These are phyloP conservation scores for Scaptomyza montana DNA, from an alignment of 1,140 invertebrate species.

Conservation along the genomic window DNA sequence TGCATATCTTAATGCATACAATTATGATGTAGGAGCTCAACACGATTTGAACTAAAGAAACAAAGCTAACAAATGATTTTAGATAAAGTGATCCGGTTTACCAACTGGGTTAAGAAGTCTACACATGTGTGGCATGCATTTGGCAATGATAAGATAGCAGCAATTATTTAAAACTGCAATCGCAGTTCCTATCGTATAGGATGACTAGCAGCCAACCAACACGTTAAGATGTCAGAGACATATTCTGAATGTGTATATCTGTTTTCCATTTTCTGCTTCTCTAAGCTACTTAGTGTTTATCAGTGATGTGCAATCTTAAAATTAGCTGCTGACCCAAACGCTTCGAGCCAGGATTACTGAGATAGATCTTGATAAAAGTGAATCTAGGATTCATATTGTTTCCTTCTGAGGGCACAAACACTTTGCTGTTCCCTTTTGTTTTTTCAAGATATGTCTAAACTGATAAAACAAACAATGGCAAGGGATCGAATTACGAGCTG, in stretches of 20 bases:
- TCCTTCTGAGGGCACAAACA: conserved; percentile 32
- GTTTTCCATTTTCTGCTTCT: conserved; percentile 4
- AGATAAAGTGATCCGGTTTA: conserved; percentile 65
- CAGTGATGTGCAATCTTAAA: conserved; percentile 25
- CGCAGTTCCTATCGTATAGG: conserved; percentile 20
- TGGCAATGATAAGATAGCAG: conserved; percentile 30
- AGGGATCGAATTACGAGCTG: conserved; percentile 30
- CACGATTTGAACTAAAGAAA: conserved; percentile 2
- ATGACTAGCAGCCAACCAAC: conserved; percentile 2
- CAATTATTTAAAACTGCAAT: conserved; percentile 14
- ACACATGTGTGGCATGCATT: conserved; percentile 22
- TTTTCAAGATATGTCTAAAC: conserved; percentile 23
- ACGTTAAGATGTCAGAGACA: conserved; percentile 1
- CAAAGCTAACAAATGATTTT: conserved; percentile 60
- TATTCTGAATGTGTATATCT: background rate
- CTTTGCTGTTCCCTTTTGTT: conserved; percentile 29
- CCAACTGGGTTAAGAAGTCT: conserved; percentile 53
- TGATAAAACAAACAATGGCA: conserved; percentile 42
- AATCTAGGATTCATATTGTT: conserved; percentile 29
- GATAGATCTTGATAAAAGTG: conserved; percentile 41
- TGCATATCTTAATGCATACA: background rate
- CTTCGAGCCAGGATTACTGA: conserved; percentile 23
- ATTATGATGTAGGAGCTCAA: background rate
- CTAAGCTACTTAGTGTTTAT: conserved; percentile 31
- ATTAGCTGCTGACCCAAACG: conserved; percentile 5